A percentile compares a stretch with the other conserved stretches of the same genome.
phyloP scores from a whole-genome alignment of 2,888 invertebrate genomes.

The Hydrotaea diabolus region DNA sequence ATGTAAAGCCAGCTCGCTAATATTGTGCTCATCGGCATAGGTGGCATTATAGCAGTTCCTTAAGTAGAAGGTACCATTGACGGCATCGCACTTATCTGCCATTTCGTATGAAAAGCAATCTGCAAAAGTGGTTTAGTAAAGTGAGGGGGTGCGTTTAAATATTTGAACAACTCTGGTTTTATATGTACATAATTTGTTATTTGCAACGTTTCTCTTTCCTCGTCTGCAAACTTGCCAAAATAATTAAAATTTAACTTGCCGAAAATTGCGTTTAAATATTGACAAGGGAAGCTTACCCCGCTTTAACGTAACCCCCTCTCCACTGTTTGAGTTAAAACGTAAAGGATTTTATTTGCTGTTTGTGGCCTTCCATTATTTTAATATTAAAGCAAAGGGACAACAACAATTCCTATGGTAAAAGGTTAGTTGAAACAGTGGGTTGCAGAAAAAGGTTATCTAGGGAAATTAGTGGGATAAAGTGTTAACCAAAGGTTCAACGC shows the following conservation, averaged over 20 bases:
- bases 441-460: too few relatives aligned
- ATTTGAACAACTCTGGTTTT: neutral
- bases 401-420: too few relatives aligned
- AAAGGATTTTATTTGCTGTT: neutral
- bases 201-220: neutral
- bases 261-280: slow-evolving; percentile 1
- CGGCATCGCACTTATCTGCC: slow-evolving; percentile 83
- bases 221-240: neutral
- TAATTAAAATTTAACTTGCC: neutral
- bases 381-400: neutral
- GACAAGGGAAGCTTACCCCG: neutral
- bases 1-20: slow-evolving; percentile 82
- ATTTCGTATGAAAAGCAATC: slow-evolving; percentile 87
- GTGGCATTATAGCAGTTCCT: slow-evolving; percentile 84
- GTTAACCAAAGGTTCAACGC: too few relatives aligned
- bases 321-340: neutral
- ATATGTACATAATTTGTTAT: neutral
- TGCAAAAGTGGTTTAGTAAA: slow-evolving; percentile 76
- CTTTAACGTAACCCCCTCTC: too few relatives aligned
- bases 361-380: neutral
- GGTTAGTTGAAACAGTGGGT: too few relatives aligned
- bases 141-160: neutral
- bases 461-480: too few relatives aligned
- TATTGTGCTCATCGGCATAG: slow-evolving; percentile 82
- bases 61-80: slow-evolving; percentile 85